Evolutionary conservation across 2,113 vertebrate genomes (phyloP), one percentile per base, ranked within the genome.

Genomic region (Zonotrichia leucophrys): DNA sequence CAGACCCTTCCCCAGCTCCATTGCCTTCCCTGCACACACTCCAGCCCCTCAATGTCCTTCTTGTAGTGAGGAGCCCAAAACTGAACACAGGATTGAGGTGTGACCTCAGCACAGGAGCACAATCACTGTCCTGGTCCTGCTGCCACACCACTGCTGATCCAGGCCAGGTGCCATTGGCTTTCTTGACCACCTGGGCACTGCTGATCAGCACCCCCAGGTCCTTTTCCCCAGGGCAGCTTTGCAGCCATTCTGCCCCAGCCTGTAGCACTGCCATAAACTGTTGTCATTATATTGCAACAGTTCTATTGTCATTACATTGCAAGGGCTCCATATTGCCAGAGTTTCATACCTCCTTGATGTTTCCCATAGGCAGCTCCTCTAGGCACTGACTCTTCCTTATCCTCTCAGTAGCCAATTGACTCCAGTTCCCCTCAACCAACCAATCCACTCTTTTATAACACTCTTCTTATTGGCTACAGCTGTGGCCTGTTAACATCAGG

Each of bases 11-110:
- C 17, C 42, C 56, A 70, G 10, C 18, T 37, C 58, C 1, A 0
- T 1, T n/a, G 37, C 11, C 27, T 56, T 56, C 27, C 21, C 42
- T 63, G 22, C 19, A 58, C 12, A 8, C 0, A 0, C 1, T 70
- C 35, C 49, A 77, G 56, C 8, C 0, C 42, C 12, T 77, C 35
- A 24, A 10, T 50, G 35, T 42, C 4, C 5, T 60, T 39, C 62
- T 6, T 23, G 35, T 1, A 55, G 18, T 30, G 31, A 77, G 35
- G 3, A 2, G 5, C 49, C 27, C 37, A 56, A 1, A 77, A 30
- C 22, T 37, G 19, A 2, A 4, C 35, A 30, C 12, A 50, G 27
- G 4, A 56, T 2, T 23, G 2, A 10, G 31, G 19, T 50, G 31
- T 33, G 50, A 0, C 37, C 44, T 46, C 37, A 58, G 1, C 80